Evolutionary conservation across 2,797 vertebrate genomes (phyloP).

Genomic region (Hapalemur alaotrensis): DNA sequence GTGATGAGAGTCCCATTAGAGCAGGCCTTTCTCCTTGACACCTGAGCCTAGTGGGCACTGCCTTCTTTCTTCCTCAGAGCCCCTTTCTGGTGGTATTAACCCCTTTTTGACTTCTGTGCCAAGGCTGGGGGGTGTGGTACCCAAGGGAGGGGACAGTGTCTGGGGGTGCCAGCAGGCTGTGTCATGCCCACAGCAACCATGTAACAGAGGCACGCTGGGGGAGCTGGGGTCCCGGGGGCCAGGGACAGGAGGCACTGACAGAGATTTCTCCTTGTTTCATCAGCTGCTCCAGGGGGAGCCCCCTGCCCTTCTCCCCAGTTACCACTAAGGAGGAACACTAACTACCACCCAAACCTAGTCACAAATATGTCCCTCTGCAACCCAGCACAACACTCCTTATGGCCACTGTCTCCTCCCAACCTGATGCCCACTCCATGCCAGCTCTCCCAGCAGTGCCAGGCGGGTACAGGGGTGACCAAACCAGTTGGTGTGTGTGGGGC

Average conservation of each 20-base stretch:
- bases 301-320: constrained; percentile 71
- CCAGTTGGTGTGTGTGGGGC: constrained; percentile 60
- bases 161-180: constrained; percentile 63
- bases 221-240: constrained; percentile 74
- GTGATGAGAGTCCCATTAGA: neutral
- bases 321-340: constrained; percentile 41
- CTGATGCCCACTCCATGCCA: constrained; percentile 33
- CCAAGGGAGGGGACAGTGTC: constrained; percentile 69
- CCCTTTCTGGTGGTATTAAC: constrained; percentile 66
- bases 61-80: constrained; percentile 62
- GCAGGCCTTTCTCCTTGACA: constrained; percentile 50
- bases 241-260: constrained; percentile 71
- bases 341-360: constrained; percentile 41
- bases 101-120: constrained; percentile 58
- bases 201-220: constrained; percentile 71
- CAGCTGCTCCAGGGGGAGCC: constrained; percentile 81
- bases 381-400: neutral
- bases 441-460: constrained; percentile 64
- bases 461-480: constrained; percentile 75
- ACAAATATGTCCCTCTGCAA: constrained; percentile 6
- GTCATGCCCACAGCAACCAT: constrained; percentile 73
- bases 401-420: neutral
- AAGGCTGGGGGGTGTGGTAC: constrained; percentile 51
- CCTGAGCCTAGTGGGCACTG: constrained; percentile 66
- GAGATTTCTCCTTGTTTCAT: constrained; percentile 85